Evolutionary conservation across 2,797 vertebrate species (phyloP).

Genomic region (Podargus strigoides): DNA sequence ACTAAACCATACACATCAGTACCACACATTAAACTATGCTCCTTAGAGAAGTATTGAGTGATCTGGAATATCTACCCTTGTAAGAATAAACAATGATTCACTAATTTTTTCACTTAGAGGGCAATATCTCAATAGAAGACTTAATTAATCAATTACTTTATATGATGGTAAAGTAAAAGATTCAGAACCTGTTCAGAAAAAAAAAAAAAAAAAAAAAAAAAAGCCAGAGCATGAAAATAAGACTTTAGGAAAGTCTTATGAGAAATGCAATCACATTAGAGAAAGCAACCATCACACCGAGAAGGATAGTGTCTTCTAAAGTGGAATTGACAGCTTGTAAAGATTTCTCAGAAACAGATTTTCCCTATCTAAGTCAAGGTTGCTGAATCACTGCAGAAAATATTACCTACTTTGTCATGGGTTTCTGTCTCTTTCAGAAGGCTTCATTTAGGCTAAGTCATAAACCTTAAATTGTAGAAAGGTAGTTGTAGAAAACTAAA

Average conservation of each 20-base stretch:
- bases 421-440: not conserved
- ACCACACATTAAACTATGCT: too few species aligned
- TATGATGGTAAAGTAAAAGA: not conserved
- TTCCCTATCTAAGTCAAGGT: not conserved
- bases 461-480: not conserved
- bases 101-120: not conserved
- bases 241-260: not conserved
- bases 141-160: not conserved
- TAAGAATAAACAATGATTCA: not conserved
- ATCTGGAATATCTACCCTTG: not conserved
- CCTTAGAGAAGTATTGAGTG: not conserved
- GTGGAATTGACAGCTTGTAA: not conserved
- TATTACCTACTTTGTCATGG: not conserved
- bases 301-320: slow-evolving; percentile 1
- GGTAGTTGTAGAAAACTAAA: not conserved
- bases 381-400: not conserved
- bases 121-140: not conserved
- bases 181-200: not conserved
- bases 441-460: not conserved
- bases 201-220: not conserved
- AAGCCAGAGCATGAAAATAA: not conserved
- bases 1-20: too few species aligned
- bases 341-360: not conserved
- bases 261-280: not conserved
- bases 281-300: not conserved